Evolutionary conservation across 2,113 vertebrate genomes (phyloP), one percentile per base, ranked within the genome.

Genomic region (Gavia stellata): DNA sequence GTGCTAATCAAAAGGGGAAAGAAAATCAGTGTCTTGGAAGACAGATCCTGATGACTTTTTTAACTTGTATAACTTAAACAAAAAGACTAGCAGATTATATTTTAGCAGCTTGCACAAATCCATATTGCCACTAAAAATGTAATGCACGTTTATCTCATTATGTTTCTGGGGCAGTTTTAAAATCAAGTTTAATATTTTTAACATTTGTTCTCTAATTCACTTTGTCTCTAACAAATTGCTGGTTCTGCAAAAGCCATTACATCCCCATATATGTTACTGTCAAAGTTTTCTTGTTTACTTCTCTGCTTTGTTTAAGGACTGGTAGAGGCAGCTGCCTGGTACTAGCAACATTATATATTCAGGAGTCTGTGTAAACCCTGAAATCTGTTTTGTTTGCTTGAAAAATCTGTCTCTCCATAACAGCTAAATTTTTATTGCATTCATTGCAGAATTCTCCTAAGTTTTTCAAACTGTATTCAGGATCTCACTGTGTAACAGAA

Each of bases 41-140:
- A 88, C 91, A 81, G 88, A 85, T 90, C 88, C 91, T 86, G 81
- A 56, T 94, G 63, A 75, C 82, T 96, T 96, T 96, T 95, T 84
- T 59, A 95, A 72, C 95, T 96, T 85, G 96, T 95, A 66, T 95
- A 95, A 92, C 86, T 95, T 96, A 63, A 95, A 70, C 88, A 58
- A 80, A 82, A 68, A 91, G 86, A 67, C 74, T 85, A 84, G 94
- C 95, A 96, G 92, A 82, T 95, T 86, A 94, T 93, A 80, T 97
- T 96, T 97, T 95, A 98, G 96, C 96, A 96, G 95, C 96, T 97
- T 97, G 94, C 92, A 85, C 94, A 96, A 93, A 91, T 94, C 95
- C 94, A 53, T 77, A 52, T 97, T 95, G 90, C 96, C 96, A 97
- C 97, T 95, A 86, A 96, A 95, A 90, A 55, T 50, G 80, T 86